Evolutionary conservation across 1,140 invertebrate species (phyloP).

Genomic region (Dendroctonus valens): DNA sequence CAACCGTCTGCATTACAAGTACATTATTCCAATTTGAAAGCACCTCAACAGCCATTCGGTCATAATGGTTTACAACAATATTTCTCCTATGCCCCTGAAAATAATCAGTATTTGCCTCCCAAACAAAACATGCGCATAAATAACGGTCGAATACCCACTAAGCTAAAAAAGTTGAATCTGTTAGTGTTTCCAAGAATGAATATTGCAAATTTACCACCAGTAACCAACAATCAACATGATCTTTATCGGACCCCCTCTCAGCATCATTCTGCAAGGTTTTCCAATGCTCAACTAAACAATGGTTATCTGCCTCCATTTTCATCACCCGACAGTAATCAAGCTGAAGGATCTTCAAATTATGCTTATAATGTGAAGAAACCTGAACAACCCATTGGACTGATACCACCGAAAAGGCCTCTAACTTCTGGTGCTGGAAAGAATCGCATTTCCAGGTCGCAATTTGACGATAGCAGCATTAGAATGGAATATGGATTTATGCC

Average conservation of each 20-base stretch:
- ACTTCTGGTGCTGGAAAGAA: conserved; percentile 5
- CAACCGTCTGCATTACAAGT: conserved; percentile 11
- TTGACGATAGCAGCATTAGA: conserved; percentile 58
- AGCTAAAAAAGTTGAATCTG: conserved; percentile 15
- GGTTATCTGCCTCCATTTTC: conserved; percentile 21
- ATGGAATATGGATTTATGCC: conserved; percentile 81
- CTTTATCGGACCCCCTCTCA: conserved; percentile 4
- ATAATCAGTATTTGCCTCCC: conserved; percentile 31
- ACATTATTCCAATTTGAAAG: conserved; percentile 9
- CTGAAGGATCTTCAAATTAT: conserved; percentile 6
- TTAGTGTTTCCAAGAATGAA: conserved; percentile 21
- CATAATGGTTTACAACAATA: not conserved
- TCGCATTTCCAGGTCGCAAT: conserved; percentile 38
- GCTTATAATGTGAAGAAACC: conserved; percentile 11
- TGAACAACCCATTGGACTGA: conserved; percentile 50
- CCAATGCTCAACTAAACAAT: conserved; percentile 24
- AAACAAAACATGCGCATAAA: conserved; percentile 2
- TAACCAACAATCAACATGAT: conserved; percentile 12
- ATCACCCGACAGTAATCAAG: not conserved
- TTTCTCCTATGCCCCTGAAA: conserved; percentile 36
- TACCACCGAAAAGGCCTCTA: conserved; percentile 46
- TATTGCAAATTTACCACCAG: conserved; percentile 8
- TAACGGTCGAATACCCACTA: not conserved
- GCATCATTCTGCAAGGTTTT: conserved; percentile 4
- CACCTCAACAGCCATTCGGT: not conserved